These are phyloP conservation scores for Mythimna impura DNA, from an alignment of 2,888 invertebrate genomes.

Conservation along the genomic window DNA sequence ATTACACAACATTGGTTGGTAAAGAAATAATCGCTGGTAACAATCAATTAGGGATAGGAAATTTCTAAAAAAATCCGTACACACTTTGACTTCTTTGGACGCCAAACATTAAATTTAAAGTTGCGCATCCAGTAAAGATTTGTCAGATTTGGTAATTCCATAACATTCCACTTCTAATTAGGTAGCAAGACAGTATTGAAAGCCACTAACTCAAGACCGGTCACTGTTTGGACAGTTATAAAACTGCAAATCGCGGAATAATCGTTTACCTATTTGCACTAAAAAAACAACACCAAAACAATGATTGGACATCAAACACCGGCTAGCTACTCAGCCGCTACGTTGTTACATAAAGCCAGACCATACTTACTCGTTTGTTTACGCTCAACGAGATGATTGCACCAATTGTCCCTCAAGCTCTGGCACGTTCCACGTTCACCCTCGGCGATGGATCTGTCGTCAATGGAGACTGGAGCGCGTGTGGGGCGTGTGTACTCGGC, in stretches of 20 bases:
- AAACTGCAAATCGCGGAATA: constrained; percentile 53
- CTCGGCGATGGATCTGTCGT: constrained; percentile 63
- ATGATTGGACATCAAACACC: constrained; percentile 54
- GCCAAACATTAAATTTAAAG: neutral
- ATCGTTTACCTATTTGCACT: constrained; percentile 36
- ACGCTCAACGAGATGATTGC: constrained; percentile 89
- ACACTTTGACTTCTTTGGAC: neutral
- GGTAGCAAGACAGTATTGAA: neutral
- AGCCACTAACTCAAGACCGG: constrained; percentile 36
- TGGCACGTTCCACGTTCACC: constrained; percentile 84
- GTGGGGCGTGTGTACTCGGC: constrained; percentile 74
- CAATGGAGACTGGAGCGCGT: constrained; percentile 65
- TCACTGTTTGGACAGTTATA: constrained; percentile 47
- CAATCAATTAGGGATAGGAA: neutral
- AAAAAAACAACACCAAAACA: constrained; percentile 56
- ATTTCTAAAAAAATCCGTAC: neutral
- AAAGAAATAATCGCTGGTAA: constrained; percentile 1
- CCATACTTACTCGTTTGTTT: constrained; percentile 88
- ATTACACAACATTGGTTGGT: neutral
- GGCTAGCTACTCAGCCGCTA: constrained; percentile 45
- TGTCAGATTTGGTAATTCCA: neutral
- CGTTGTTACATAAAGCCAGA: constrained; percentile 79
- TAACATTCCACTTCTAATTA: neutral
- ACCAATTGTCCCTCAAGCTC: constrained; percentile 82
- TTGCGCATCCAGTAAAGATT: constrained; percentile 2